Evolutionary conservation across 1,140 invertebrate genomes (phyloP).

Genomic region (Zaprionus camerounensis): DNA sequence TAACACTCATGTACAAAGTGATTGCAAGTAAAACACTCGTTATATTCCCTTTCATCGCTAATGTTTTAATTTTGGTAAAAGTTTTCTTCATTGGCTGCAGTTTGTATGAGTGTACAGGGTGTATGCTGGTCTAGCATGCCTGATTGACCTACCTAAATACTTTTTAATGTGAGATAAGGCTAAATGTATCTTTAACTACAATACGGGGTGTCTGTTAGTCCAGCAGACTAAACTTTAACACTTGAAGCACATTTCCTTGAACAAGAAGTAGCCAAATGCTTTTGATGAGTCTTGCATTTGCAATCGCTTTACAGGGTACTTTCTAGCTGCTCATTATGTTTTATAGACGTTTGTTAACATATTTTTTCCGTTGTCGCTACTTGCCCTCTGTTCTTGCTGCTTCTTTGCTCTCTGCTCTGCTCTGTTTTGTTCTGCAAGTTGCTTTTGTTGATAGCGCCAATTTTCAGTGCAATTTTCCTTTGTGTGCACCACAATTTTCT

Average conservation of each 20-base stretch:
- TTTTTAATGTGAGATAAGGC: no score
- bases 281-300: not conserved
- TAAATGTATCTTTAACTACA: not conserved
- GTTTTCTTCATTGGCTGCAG: not conserved
- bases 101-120: not conserved
- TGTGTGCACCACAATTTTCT: slow-evolving; percentile 50
- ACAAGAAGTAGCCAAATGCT: no score
- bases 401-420: not conserved
- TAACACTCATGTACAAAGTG: not conserved
- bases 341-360: not conserved
- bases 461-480: slow-evolving; percentile 68
- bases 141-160: not conserved
- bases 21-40: not conserved
- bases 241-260: not conserved
- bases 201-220: slow-evolving; percentile 8
- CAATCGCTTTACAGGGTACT: not conserved
- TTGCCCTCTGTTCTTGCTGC: slow-evolving; percentile 30
- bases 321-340: not conserved
- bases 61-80: slow-evolving; percentile 28
- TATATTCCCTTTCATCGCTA: not conserved
- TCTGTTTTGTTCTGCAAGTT: slow-evolving; percentile 59
- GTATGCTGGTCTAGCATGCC: not conserved
- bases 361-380: slow-evolving; percentile 39
- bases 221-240: not conserved
- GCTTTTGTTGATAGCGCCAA: slow-evolving; percentile 65